Percentiles rank a stretch among this genome's conserved stretches.
Conservation (phyloP, 1,140 invertebrate genomes). For the Halesus radiatus region DNA sequence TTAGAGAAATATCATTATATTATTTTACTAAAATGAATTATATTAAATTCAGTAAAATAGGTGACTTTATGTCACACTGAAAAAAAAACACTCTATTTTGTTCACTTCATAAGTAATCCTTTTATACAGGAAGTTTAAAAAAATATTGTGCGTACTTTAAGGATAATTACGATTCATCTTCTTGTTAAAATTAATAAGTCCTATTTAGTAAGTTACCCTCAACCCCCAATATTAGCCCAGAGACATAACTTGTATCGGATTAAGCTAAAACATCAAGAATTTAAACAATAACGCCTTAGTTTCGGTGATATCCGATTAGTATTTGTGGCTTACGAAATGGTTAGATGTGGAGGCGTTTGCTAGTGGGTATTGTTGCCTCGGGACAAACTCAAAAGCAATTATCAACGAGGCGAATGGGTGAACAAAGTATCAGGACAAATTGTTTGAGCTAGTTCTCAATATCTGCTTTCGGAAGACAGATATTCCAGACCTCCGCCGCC, state of each 20-base stretch:
- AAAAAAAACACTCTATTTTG: no score
- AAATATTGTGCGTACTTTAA: no score
- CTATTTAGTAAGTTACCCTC: conserved; percentile 12
- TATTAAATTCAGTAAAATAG: no score
- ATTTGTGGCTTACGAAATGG: conserved; percentile 22
- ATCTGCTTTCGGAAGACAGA: conserved; percentile 7
- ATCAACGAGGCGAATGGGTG: conserved; percentile 35
- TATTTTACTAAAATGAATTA: no score
- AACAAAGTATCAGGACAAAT: conserved; percentile 45
- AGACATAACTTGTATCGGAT: conserved; percentile 25
- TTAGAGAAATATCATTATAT: no score
- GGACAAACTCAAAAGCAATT: conserved; percentile 47
- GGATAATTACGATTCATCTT: no score
- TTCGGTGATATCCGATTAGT: conserved; percentile 25
- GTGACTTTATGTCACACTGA: no score
- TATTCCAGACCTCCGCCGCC: not conserved
- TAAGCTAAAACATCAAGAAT: conserved; percentile 26
- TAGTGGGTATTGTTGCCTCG: conserved; percentile 30
- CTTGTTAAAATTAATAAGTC: not conserved
- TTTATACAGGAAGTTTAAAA: no score
- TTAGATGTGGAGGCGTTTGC: not conserved
- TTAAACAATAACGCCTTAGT: conserved; percentile 23
- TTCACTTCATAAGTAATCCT: no score
- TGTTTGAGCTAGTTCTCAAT: conserved; percentile 19
- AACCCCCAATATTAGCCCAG: conserved; percentile 1